Base-by-base conservation (phyloP, 2,797 vertebrate genomes). In the Valencia hispanica region DNA sequence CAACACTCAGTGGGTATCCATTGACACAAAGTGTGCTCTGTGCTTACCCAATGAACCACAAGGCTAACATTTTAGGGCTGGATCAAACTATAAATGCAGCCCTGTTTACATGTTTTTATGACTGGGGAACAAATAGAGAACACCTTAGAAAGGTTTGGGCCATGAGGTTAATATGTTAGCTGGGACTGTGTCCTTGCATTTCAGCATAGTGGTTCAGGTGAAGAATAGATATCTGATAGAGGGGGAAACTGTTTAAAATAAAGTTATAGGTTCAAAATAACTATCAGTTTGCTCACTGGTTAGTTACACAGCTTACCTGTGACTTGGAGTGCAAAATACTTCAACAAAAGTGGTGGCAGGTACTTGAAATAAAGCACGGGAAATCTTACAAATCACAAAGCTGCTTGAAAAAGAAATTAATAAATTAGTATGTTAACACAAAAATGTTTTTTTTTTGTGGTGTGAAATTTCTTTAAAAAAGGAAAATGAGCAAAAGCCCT, bases 1-100 rank as follows among this genome's bases (percentile, higher is more conserved):
- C 90, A 94, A 94, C 91, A 73, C 83, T 80, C 84, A 76, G 86
- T 79, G 86, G 84, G 80, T 83, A 86, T 88, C 87, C 87, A 88
- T 77, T 81, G 41, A 85, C 79, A 86, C 86, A 89, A 77, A 3
- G 68, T 71, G 66, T 85, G 82, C 73, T 89, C 74, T 91, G 89
- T 87, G 85, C 70, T 86, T 77, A 75, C 79, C 86, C 74, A 81
- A 83, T 90, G 87, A 91, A 87, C 83, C 88, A 83, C 75, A 81
- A 86, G 84, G 77, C 85, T 73, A 76, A 86, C 87, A 90, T 82
- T 88, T 79, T 80, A 84, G 88, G 68, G 86, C 71, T 11, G 48
- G 50, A 82, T 65, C 63, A 74, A 82, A 84, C 17, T 17, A 68
- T 79, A 79, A 75, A 48, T n/a, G 72, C 63, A 82, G 53, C 53